Conservation (phyloP, 92 coral and sea anemone species). For the Umimayanthus chanpuru region DNA sequence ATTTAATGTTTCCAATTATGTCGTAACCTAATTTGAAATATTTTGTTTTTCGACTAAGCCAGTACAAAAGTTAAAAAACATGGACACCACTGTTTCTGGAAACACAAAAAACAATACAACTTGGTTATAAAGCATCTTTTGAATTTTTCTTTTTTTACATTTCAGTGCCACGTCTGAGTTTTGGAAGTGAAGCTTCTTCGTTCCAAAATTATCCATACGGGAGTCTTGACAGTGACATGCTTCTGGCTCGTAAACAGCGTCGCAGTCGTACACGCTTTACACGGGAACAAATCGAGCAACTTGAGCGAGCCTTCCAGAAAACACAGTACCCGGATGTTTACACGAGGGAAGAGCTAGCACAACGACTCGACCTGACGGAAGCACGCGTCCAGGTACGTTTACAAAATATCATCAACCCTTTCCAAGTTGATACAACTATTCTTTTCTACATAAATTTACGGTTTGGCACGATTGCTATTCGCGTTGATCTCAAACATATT, state of each 20-base stretch:
- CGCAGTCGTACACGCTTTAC: constrained; percentile 94
- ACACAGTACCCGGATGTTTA: constrained; percentile 99
- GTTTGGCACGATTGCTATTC: neutral
- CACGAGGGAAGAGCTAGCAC: constrained; percentile 96
- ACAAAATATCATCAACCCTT: neutral
- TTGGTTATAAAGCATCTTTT: neutral
- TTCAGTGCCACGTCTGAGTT: constrained; percentile 43
- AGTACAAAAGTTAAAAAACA: neutral
- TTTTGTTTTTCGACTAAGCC: neutral
- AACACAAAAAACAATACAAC: neutral
- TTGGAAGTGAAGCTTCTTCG: constrained; percentile 56
- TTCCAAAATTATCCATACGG: constrained; percentile 72
- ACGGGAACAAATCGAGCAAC: constrained; percentile 79
- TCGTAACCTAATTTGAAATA: neutral
- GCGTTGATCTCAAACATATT: no score
- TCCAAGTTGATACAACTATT: neutral
- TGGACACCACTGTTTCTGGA: neutral
- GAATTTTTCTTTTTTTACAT: neutral
- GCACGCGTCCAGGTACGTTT: constrained; percentile 91
- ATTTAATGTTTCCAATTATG: neutral
- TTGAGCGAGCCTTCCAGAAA: constrained; percentile 94
- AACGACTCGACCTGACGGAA: constrained; percentile 89
- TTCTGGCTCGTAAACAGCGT: constrained; percentile 92
- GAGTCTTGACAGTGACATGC: constrained; percentile 73
- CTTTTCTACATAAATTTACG: no score